Percentiles rank a stretch among this genome's conserved stretches.
Evolutionary conservation across 2,888 invertebrate species (phyloP).

Genomic region (Gymnoscelis rufifasciata): DNA sequence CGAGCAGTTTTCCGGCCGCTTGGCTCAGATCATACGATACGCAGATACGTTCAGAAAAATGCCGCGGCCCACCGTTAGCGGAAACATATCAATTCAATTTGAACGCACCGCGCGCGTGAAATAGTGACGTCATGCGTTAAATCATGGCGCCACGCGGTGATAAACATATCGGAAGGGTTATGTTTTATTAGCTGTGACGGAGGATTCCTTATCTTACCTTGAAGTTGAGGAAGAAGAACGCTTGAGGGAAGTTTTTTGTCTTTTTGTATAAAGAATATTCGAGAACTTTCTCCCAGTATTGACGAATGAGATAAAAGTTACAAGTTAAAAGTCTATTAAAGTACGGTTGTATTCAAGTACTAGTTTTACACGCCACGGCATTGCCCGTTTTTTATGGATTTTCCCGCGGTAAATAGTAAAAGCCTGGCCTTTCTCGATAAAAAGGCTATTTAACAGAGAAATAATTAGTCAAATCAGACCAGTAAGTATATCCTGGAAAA

Average conservation of each 20-base stretch:
- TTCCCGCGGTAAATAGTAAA: too few species aligned
- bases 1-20: slow-evolving; percentile 57
- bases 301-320: too few species aligned
- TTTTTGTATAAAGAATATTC: too few species aligned
- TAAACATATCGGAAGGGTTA: slow-evolving; percentile 71
- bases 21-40: slow-evolving; percentile 62
- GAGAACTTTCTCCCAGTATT: too few species aligned
- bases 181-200: slow-evolving; percentile 68
- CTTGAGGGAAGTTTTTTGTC: not conserved
- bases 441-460: too few species aligned
- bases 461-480: too few species aligned
- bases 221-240: slow-evolving; percentile 8
- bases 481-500: too few species aligned
- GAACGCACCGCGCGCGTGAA: slow-evolving; percentile 57
- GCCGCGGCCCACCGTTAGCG: slow-evolving; percentile 60
- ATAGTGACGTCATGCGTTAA: slow-evolving; percentile 63
- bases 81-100: slow-evolving; percentile 79
- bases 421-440: too few species aligned
- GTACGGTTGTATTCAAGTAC: too few species aligned
- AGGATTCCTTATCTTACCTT: slow-evolving; percentile 33
- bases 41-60: slow-evolving; percentile 68
- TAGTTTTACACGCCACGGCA: too few species aligned
- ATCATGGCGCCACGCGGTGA: slow-evolving; percentile 61
- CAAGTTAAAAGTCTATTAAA: too few species aligned
- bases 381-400: too few species aligned